Percentiles rank a stretch among this genome's conserved stretches.
Evolutionary conservation across 2,888 invertebrate genomes (phyloP).

Genomic region (Epinotia brunnichana): DNA sequence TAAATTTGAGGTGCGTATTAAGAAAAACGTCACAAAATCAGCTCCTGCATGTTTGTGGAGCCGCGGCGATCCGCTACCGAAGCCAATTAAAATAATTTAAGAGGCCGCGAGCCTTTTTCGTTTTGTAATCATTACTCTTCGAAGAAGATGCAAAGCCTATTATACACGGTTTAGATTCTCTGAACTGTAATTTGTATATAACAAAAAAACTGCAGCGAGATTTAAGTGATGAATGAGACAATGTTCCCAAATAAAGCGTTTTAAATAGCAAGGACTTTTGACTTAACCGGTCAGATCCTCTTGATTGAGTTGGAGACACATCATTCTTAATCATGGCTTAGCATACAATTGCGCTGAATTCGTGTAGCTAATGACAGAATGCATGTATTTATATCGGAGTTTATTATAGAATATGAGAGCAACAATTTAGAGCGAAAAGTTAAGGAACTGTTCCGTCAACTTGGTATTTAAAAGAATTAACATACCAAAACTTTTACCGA

Average conservation of each 20-base stretch:
- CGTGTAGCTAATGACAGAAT: slow-evolving; percentile 10
- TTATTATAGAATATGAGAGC: slow-evolving; percentile 21
- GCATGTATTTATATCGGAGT: neutral
- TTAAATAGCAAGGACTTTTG: slow-evolving; percentile 32
- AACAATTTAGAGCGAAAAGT: slow-evolving; percentile 23
- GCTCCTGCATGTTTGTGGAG: slow-evolving; percentile 59
- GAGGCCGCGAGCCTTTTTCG: slow-evolving; percentile 79
- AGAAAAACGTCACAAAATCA: slow-evolving; percentile 44
- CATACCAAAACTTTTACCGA: slow-evolving; percentile 40
- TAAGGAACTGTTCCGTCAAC: slow-evolving; percentile 32
- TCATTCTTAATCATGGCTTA: slow-evolving; percentile 26
- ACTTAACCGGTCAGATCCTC: slow-evolving; percentile 34
- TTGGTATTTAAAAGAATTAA: slow-evolving; percentile 40
- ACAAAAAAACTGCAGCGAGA: slow-evolving; percentile 56
- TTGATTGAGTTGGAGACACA: slow-evolving; percentile 24
- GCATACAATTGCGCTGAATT: slow-evolving; percentile 18
- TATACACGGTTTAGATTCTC: slow-evolving; percentile 78
- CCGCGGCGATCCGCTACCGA: slow-evolving; percentile 77
- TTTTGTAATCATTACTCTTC: slow-evolving; percentile 81
- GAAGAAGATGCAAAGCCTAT: slow-evolving; percentile 77
- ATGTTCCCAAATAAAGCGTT: slow-evolving; percentile 33
- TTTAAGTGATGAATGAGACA: slow-evolving; percentile 45
- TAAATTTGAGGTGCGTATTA: slow-evolving; percentile 51
- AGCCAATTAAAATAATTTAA: slow-evolving; percentile 85
- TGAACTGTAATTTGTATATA: slow-evolving; percentile 74